Evolutionary conservation across 2,888 invertebrate species (phyloP), one percentile per base, ranked within the genome.

Genomic region (Campoplex capitator): DNA sequence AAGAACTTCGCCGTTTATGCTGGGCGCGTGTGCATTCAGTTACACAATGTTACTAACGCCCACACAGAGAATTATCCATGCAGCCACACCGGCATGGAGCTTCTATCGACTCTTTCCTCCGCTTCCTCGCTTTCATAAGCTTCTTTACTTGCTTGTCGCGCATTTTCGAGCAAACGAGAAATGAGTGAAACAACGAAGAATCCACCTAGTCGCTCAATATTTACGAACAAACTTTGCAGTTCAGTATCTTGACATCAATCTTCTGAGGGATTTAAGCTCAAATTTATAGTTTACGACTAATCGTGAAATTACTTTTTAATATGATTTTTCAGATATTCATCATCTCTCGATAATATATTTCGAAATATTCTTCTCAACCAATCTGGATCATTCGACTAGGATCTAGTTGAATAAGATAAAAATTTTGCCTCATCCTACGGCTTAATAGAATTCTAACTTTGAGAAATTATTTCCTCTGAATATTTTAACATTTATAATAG

Each of bases 11-110:
- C 68, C 58, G 42, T 75, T 75, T 56, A 45, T 45, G 58, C 23
- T 42, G 45, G 18, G 51, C 42, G 45, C 48, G 45, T 67, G 77
- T 65, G 62, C 65, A 32, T 77, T 67, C 62, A 45, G 54, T 54
- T 67, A 65, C 67, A 67, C 56, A 75, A 75, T 75, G 35, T 68
- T 71, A 32, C 32, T 35, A 23, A 32, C 35, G 71, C 71, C 8
- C 71, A 35, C 35, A 71, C 18, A 51, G 32, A 51, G 32, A 51
- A 71, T 71, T 51, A 71, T 71, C 51, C 32, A 51, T 18, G 1
- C 51, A 71, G 18, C 38, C 38, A 16, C 71, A 18, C 51, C 13
- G 9, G 42, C 13, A 28, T 8, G 51, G 13, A 51, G 11, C 8
- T 71, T 32, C 18, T 35, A 71, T 71, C 71, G 71, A 71, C 71